These are phyloP conservation scores for Amblyornis subalaris DNA, from an alignment of 2,113 vertebrate genomes.

Conservation along the genomic window DNA sequence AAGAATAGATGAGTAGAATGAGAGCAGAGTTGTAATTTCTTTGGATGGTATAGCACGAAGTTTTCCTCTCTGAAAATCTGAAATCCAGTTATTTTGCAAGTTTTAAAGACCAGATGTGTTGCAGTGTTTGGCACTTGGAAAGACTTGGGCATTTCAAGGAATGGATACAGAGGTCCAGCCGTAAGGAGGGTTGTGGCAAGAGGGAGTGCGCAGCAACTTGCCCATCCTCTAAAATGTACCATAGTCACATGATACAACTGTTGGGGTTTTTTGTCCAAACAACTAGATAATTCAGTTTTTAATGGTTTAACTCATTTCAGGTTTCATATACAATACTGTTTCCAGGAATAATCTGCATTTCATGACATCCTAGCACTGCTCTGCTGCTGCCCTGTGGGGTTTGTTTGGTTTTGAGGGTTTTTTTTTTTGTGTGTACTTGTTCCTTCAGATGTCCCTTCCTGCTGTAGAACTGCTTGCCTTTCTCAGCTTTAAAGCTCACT, in stretches of 20 bases:
- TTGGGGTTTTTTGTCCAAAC: not conserved
- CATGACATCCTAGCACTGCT: not conserved
- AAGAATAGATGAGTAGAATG: not conserved
- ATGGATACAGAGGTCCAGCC: not conserved
- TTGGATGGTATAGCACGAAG: not conserved
- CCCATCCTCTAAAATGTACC: not conserved
- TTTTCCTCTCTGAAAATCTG: not conserved
- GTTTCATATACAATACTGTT: not conserved
- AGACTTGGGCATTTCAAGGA: not conserved
- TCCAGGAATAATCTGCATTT: not conserved
- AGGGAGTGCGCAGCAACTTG: not conserved
- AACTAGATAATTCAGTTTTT: not conserved
- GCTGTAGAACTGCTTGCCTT: not conserved
- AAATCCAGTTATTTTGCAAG: not conserved
- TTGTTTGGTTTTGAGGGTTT: not conserved
- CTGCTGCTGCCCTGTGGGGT: not conserved
- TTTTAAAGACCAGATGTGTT: not conserved
- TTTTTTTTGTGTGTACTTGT: not conserved
- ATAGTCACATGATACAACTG: rapidly evolving
- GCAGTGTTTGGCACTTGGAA: not conserved
- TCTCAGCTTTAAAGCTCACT: not conserved
- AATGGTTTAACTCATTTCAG: not conserved
- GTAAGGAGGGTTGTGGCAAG: not conserved
- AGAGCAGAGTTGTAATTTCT: not conserved
- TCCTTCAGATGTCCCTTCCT: not conserved